phyloP scores from a whole-genome alignment of 2,113 vertebrate species.

The Saguinus imperator region DNA sequence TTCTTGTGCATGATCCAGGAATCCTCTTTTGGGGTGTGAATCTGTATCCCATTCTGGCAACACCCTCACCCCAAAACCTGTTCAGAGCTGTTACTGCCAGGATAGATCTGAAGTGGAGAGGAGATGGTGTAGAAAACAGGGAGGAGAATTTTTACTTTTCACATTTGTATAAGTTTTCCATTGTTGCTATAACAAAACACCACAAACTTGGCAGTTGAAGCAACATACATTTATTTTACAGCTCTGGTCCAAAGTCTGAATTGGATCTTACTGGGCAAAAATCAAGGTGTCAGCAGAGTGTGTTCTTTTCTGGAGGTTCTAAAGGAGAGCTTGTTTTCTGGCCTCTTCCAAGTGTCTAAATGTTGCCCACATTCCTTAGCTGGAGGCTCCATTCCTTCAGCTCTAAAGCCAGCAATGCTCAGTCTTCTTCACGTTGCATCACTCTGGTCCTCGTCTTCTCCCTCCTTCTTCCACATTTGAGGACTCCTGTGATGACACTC shows the following conservation, averaged over 20 bases:
- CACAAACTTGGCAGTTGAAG: neutral
- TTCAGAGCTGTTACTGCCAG: neutral
- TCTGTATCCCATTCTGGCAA: no score
- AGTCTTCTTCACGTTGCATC: accelerated
- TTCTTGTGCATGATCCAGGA: no score
- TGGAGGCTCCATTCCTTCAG: neutral
- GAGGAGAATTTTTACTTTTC: neutral
- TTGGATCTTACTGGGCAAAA: neutral
- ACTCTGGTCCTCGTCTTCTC: neutral
- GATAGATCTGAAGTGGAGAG: no score
- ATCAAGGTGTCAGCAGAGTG: neutral
- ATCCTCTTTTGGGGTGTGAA: no score
- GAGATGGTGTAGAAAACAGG: neutral
- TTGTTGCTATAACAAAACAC: neutral
- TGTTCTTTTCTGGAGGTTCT: neutral
- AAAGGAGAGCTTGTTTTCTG: neutral
- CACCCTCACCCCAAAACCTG: no score
- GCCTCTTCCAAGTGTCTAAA: no score
- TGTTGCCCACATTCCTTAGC: neutral
- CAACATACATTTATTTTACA: neutral
- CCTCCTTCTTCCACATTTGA: neutral
- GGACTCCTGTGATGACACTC: neutral
- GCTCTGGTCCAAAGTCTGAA: neutral
- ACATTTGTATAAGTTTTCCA: neutral
- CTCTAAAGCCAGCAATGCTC: neutral